A percentile compares a stretch with the other conserved stretches of the same genome.
Conservation (phyloP, 2,797 vertebrate genomes). For the Danio choprae region DNA sequence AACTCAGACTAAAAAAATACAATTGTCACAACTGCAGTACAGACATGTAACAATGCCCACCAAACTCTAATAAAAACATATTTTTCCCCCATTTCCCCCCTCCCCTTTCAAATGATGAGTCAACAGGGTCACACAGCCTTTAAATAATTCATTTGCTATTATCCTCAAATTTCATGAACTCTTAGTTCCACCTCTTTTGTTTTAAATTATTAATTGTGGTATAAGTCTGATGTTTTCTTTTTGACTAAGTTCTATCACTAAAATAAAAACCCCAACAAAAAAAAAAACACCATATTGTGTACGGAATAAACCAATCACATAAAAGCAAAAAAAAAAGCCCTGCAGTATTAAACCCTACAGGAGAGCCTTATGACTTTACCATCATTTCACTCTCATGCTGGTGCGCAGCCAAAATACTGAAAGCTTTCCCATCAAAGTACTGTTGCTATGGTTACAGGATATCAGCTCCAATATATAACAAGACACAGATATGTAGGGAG, state of each 20-base stretch:
- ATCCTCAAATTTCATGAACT: slow-evolving; percentile 21
- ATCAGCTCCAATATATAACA: slow-evolving; percentile 5
- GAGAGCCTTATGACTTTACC: background rate
- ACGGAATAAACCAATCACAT: background rate
- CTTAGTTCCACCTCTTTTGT: background rate
- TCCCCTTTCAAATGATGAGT: background rate
- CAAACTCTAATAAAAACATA: background rate
- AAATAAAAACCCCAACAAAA: background rate
- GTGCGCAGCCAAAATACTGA: background rate
- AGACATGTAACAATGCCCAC: background rate
- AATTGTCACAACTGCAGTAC: no score
- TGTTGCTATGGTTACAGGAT: slow-evolving; percentile 51
- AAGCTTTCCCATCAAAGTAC: slow-evolving; percentile 11
- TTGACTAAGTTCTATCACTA: background rate
- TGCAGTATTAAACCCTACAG: background rate
- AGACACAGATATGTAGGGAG: slow-evolving; percentile 9
- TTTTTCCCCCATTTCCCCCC: no score
- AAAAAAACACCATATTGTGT: background rate
- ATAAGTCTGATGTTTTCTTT: background rate
- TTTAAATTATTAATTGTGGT: slow-evolving; percentile 12
- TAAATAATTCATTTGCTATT: slow-evolving; percentile 23
- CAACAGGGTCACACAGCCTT: background rate
- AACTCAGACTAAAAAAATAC: no score
- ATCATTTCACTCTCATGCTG: background rate
- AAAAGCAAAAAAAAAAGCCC: background rate